phyloP scores from a whole-genome alignment of 2,888 invertebrate species.

The Tachystola acroxantha region DNA sequence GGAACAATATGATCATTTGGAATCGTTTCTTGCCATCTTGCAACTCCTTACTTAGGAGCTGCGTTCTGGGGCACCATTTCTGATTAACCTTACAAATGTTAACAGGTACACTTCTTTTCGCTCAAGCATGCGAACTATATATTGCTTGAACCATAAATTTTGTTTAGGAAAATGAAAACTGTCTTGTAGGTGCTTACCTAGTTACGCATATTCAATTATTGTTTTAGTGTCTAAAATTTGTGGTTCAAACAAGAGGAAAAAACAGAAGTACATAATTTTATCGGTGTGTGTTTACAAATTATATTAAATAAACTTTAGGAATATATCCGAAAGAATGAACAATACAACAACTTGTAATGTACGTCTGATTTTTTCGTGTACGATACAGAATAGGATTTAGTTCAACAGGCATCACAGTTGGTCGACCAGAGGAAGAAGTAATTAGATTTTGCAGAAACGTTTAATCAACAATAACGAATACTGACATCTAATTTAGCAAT shows the following conservation, averaged over 20 bases:
- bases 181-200: too few relatives aligned
- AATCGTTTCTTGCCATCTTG: too few relatives aligned
- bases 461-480: conserved; percentile 47
- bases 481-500: conserved; percentile 66
- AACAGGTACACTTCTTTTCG: conserved; percentile 69
- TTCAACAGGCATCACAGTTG: conserved; percentile 60
- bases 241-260: conserved; percentile 58
- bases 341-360: conserved; percentile 21
- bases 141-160: conserved; percentile 59
- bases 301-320: neutral
- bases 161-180: too few relatives aligned
- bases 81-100: conserved; percentile 19
- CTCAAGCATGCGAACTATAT: conserved; percentile 63
- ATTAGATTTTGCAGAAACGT: conserved; percentile 38
- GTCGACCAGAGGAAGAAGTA: conserved; percentile 60
- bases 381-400: conserved; percentile 33
- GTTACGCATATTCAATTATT: too few relatives aligned
- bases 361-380: conserved; percentile 33
- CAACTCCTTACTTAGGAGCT: too few relatives aligned
- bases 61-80: too few relatives aligned
- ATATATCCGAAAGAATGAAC: neutral
- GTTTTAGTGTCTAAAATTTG: conserved; percentile 16
- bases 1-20: too few relatives aligned
- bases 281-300: conserved; percentile 21
- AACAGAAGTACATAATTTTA: conserved; percentile 46